Conservation (phyloP, 2,888 invertebrate species). For the Criorhina ranunculi region DNA sequence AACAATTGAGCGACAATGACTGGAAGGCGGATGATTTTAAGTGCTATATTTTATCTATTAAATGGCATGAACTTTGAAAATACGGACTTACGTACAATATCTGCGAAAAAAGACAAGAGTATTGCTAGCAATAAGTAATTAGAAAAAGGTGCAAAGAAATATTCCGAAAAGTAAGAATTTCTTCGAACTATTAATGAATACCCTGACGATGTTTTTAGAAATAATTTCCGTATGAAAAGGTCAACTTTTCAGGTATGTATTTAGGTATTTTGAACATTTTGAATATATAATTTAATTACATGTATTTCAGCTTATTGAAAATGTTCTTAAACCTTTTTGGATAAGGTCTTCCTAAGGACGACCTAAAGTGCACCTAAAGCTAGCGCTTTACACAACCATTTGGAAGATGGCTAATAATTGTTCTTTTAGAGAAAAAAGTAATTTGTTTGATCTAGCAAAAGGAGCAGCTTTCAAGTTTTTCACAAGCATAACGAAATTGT, state of each 20-base stretch:
- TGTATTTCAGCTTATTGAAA: slow-evolving; percentile 9
- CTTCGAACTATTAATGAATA: slow-evolving; percentile 11
- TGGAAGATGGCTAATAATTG: slow-evolving; percentile 16
- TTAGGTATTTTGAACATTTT: neutral
- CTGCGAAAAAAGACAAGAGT: slow-evolving; percentile 4
- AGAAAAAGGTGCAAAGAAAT: neutral
- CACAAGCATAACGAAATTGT: neutral
- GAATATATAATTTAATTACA: slow-evolving; percentile 5
- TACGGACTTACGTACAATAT: neutral
- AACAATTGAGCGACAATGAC: neutral
- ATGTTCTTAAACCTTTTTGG: slow-evolving; percentile 1
- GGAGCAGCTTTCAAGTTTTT: slow-evolving; percentile 4
- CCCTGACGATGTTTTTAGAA: neutral
- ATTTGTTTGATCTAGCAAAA: neutral
- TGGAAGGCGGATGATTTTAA: neutral
- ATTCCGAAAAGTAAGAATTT: slow-evolving; percentile 8
- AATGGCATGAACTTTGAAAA: neutral
- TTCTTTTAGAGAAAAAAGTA: slow-evolving; percentile 13
- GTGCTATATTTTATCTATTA: neutral
- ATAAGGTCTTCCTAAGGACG: slow-evolving; percentile 1
- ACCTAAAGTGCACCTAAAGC: neutral
- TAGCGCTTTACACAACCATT: slow-evolving; percentile 11
- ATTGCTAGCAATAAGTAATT: neutral
- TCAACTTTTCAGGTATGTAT: neutral
- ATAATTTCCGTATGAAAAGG: slow-evolving; percentile 1